Evolutionary conservation across 1,140 invertebrate species (phyloP).

Genomic region (Notospermus geniculatus): DNA sequence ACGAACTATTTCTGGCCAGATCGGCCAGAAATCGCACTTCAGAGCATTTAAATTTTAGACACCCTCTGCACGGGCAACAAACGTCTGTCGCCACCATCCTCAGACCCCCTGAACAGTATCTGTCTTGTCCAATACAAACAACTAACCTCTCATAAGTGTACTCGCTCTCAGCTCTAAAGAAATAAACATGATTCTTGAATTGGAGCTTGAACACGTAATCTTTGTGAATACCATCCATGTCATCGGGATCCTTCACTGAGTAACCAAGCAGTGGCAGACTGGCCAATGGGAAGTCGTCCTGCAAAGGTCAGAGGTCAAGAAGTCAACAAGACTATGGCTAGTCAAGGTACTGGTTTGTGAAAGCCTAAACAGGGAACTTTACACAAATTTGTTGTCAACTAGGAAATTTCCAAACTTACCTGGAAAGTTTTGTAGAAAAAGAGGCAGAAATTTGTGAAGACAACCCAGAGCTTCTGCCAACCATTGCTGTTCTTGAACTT

Average conservation of each 20-base stretch:
- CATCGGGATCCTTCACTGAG: constrained; percentile 73
- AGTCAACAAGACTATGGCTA: too few species aligned
- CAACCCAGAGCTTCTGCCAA: constrained; percentile 98
- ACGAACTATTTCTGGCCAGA: too few species aligned
- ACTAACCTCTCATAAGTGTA: constrained; percentile 59
- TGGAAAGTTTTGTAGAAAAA: constrained; percentile 96
- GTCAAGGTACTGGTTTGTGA: too few species aligned
- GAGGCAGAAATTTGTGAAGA: constrained; percentile 94
- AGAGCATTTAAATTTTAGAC: too few species aligned
- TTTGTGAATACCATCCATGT: constrained; percentile 63
- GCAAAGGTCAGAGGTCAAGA: constrained; percentile 19
- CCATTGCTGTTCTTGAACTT: constrained; percentile 98
- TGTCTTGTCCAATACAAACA: too few species aligned
- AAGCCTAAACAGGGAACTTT: too few species aligned
- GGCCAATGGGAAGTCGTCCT: constrained; percentile 75
- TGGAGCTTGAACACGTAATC: constrained; percentile 96
- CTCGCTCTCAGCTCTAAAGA: constrained; percentile 75
- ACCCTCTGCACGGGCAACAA: too few species aligned
- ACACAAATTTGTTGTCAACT: too few species aligned
- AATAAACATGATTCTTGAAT: constrained; percentile 97
- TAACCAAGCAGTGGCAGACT: constrained; percentile 87
- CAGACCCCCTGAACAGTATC: too few species aligned
- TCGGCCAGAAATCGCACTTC: too few species aligned
- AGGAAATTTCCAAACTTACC: too few species aligned
- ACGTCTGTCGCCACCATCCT: too few species aligned